phyloP scores from a whole-genome alignment of 2,797 vertebrate genomes.

The Pseudotriccus pelzelni region DNA sequence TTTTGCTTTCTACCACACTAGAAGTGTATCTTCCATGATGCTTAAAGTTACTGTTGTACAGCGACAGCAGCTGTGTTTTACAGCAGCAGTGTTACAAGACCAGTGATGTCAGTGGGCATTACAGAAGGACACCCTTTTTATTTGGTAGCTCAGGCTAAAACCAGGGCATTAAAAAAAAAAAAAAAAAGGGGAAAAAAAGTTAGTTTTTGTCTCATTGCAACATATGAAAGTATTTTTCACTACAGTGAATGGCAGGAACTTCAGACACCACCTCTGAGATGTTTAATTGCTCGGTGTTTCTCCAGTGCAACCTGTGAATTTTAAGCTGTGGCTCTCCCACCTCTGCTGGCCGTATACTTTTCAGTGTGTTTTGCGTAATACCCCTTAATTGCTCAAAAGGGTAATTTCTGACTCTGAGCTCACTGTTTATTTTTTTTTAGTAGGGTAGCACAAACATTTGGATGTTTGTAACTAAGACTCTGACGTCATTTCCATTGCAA shows the following conservation, averaged over 20 bases:
- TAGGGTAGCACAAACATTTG: conserved; percentile 30
- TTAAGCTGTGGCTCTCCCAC: conserved; percentile 22
- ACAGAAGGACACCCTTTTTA: not conserved
- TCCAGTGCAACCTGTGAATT: conserved; percentile 34
- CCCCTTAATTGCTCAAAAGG: not conserved
- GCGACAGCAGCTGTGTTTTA: accelerated
- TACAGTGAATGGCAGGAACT: conserved; percentile 10
- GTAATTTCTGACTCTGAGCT: conserved; percentile 2
- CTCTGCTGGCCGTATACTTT: not conserved
- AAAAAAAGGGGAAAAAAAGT: too few relatives aligned
- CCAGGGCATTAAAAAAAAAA: not conserved
- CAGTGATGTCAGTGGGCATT: conserved; percentile 24
- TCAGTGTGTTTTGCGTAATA: not conserved
- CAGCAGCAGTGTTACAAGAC: not conserved
- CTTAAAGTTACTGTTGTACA: not conserved
- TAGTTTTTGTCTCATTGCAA: not conserved
- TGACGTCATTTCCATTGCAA: conserved; percentile 22
- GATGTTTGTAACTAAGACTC: conserved; percentile 22
- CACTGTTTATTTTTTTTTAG: conserved; percentile 59
- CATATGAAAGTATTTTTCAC: not conserved
- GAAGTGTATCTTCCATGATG: not conserved
- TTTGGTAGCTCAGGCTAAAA: not conserved
- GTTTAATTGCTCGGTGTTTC: conserved; percentile 14
- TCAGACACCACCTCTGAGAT: not conserved
- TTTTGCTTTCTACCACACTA: not conserved